These are phyloP conservation scores for Cebus imitator DNA, from an alignment of 2,113 vertebrate genomes.

Conservation along the genomic window DNA sequence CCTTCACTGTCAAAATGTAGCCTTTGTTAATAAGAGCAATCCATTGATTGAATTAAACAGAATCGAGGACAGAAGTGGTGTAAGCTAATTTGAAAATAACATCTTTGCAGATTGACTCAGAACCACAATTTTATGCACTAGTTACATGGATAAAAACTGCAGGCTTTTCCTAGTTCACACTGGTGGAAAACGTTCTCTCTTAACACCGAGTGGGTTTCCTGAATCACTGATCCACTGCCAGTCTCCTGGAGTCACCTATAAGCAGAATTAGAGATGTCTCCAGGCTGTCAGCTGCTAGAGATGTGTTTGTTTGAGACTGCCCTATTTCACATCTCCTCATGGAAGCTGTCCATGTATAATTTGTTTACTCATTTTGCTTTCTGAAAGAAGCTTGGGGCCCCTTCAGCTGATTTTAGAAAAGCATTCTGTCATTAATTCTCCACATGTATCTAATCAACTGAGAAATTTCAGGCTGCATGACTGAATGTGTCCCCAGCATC, in stretches of 20 bases:
- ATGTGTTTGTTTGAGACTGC: background rate
- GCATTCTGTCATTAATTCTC: background rate
- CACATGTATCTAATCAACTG: background rate
- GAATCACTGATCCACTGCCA: too few relatives aligned
- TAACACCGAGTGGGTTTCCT: background rate
- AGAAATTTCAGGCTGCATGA: background rate
- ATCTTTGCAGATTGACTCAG: background rate
- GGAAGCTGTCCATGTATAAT: background rate
- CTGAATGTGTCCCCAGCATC: background rate
- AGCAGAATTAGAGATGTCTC: background rate
- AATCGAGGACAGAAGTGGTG: background rate
- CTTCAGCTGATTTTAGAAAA: background rate
- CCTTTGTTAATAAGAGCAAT: too few relatives aligned
- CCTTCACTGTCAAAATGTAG: background rate
- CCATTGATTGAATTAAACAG: background rate
- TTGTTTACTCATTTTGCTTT: constrained; percentile 7
- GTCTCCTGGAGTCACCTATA: background rate
- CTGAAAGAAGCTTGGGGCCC: background rate
- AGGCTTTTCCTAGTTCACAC: background rate
- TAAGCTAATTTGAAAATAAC: background rate
- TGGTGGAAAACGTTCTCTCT: background rate
- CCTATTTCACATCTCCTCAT: background rate
- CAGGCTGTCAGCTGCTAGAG: background rate
- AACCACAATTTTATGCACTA: background rate
- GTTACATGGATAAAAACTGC: background rate